Conservation (phyloP, 2,113 vertebrate species). For the Ondatra zibethicus region DNA sequence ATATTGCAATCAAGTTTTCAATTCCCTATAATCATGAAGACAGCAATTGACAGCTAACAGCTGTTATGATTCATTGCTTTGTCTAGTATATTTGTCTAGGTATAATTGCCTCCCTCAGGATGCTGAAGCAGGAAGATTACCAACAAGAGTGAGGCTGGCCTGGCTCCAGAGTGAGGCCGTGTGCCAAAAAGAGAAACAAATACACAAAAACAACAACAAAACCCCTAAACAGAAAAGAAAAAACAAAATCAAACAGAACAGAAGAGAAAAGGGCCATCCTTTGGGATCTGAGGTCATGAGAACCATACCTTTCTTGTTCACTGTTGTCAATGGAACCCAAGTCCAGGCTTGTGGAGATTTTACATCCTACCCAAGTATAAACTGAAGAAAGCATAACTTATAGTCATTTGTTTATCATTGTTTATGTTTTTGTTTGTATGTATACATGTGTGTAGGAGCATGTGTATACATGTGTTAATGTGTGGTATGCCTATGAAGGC, state of each 20-base stretch:
- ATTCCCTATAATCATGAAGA: not conserved
- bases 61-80: not conserved
- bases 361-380: not conserved
- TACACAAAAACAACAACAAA: not conserved
- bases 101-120: not conserved
- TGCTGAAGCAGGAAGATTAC: not conserved
- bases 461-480: not conserved
- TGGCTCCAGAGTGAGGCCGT: not conserved
- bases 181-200: not conserved
- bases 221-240: not conserved
- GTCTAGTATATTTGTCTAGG: not conserved
- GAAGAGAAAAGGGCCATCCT: not conserved
- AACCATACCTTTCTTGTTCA: not conserved
- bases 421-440: not conserved
- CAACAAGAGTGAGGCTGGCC: not conserved
- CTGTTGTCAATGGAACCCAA: fast-evolving
- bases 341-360: not conserved
- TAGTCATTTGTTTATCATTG: not conserved
- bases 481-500: not conserved
- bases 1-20: constrained; percentile 21
- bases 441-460: not conserved
- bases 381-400: not conserved
- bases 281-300: not conserved
- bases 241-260: not conserved
- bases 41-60: not conserved